A percentile compares a stretch with the other conserved stretches of the same genome.
Conservation (phyloP, 2,113 vertebrate species). For the Sigmodon hispidus region DNA sequence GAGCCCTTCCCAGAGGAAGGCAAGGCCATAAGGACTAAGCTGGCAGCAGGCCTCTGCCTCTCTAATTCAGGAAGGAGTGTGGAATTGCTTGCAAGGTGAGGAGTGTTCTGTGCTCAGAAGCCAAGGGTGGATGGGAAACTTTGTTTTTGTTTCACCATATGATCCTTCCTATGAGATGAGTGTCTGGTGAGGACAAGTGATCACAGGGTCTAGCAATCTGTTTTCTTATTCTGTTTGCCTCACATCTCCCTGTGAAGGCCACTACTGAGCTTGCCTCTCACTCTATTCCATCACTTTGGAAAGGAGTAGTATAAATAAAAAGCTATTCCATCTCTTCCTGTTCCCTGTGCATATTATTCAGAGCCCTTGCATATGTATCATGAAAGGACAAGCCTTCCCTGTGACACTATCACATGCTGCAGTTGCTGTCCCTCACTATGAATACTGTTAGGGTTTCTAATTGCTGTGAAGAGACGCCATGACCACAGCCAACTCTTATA, state of each 20-base stretch:
- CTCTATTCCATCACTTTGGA: neutral
- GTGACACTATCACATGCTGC: neutral
- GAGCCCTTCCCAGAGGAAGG: neutral
- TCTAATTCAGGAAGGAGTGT: neutral
- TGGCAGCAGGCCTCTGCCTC: neutral
- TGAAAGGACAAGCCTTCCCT: neutral
- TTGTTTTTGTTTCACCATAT: no score
- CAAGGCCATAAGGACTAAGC: neutral
- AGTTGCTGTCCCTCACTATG: neutral
- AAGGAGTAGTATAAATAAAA: neutral
- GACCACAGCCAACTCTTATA: neutral
- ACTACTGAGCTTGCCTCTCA: neutral
- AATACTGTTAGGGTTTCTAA: neutral
- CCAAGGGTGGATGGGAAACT: neutral
- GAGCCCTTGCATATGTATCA: fast-evolving
- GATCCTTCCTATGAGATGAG: neutral
- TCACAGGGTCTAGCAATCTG: neutral
- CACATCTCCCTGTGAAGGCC: neutral
- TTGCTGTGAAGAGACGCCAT: neutral
- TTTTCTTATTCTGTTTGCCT: neutral
- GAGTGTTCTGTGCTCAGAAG: neutral
- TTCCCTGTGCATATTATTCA: neutral
- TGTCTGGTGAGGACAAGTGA: slow-evolving; percentile 21
- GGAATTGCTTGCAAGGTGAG: neutral
- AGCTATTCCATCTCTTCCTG: neutral